Evolutionary conservation across 2,888 invertebrate species (phyloP), one percentile per base, ranked within the genome.

Genomic region (Aphodius sticticus): DNA sequence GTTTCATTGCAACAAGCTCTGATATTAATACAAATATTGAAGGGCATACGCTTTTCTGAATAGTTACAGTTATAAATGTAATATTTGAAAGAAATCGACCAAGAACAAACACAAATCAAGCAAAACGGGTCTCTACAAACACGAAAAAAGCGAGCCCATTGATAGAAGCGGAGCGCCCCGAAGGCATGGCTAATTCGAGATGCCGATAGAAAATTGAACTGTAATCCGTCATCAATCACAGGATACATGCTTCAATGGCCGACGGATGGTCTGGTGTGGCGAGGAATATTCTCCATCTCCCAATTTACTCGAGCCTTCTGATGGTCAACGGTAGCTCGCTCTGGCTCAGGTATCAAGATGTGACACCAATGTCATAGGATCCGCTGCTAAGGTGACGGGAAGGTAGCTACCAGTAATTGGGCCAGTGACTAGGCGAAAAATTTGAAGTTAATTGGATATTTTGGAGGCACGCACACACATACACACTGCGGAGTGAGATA

Each of bases 151-250:
- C 53, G 53, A 7, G 53, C 12, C 53, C 53, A 53, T 53, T 53
- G 53, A 53, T 53, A 12, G 53, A 9, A 53, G 53, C 53, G 53
- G 53, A 53, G 53, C 12, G 12, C 7, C 53, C 53, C 53, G 53
- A 53, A 53, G 53, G 53, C 53, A 53, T 53, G 53, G 53, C 53
- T 53, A 53, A 53, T 53, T 53, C 53, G 53, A 12, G 26, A 26
- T 26, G 7, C 53, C 53, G 53, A 53, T 53, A 7, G 53, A 53
- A 53, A 53, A 53, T 53, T 53, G 53, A 53, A 53, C 53, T 53
- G 53, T 53, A 53, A 53, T 53, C 53, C 53, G 53, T 53, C 53
- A 53, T 53, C 53, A 53, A 53, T 53, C 53, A 53, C 53, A 53
- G 53, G 53, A 53, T 53, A 53, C 53, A 53, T 53, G 53, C 53